Evolutionary conservation across 35 echinoderm and acorn worm genomes (phyloP).

Genomic region (Nesometra sesokonis): DNA sequence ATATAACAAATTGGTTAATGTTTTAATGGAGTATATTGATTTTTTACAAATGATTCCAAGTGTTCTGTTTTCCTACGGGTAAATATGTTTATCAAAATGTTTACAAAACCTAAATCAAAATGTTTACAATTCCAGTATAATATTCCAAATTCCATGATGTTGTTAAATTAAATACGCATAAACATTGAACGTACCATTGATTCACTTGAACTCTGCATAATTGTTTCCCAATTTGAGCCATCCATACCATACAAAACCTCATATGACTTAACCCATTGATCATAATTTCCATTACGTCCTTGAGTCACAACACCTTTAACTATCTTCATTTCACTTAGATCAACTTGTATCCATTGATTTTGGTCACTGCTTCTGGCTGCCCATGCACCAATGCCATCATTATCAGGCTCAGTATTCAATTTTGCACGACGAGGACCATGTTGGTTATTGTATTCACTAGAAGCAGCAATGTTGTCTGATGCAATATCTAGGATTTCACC

Average conservation of each 20-base stretch:
- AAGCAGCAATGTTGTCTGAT: background rate
- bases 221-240: background rate
- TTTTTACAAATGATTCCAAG: too few species aligned
- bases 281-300: background rate
- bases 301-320: constrained; percentile 2
- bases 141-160: too few species aligned
- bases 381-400: background rate
- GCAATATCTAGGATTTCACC: background rate
- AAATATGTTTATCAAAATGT: too few species aligned
- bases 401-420: constrained; percentile 5
- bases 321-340: background rate
- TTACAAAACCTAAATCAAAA: too few species aligned
- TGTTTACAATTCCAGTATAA: too few species aligned
- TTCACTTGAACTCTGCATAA: background rate
- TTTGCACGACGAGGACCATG: constrained; percentile 7
- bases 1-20: too few species aligned
- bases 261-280: constrained; percentile 14
- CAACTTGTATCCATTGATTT: constrained; percentile 11
- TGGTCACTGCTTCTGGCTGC: background rate
- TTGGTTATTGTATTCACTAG: constrained; percentile 6
- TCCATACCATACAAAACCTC: background rate
- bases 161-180: too few species aligned
- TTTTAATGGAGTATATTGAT: too few species aligned
- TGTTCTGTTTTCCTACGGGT: too few species aligned
- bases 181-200: background rate